These are phyloP conservation scores for Strigops habroptila DNA, from an alignment of 2,113 vertebrate genomes.

Conservation along the genomic window DNA sequence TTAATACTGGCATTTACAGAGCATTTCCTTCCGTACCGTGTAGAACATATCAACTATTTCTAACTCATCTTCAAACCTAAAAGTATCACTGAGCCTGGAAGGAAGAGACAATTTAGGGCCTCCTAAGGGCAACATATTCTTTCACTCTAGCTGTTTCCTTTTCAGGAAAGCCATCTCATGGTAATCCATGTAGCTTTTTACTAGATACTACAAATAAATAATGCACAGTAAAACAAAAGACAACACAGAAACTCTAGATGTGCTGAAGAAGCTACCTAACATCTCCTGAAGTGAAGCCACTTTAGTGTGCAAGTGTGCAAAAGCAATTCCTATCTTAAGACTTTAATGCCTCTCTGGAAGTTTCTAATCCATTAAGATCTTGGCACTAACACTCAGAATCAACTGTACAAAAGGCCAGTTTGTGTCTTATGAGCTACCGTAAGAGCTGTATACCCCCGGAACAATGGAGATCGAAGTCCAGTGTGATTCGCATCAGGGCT, in stretches of 20 bases:
- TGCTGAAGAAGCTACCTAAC: neutral
- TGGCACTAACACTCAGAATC: neutral
- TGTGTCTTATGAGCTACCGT: neutral
- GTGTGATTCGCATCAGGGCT: neutral
- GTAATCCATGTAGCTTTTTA: neutral
- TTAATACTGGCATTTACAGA: neutral
- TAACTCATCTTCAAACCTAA: neutral
- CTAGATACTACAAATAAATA: neutral
- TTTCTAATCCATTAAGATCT: constrained; percentile 13
- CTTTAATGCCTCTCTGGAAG: neutral
- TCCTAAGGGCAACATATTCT: neutral
- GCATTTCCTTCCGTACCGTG: neutral
- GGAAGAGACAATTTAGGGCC: neutral
- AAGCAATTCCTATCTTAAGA: neutral
- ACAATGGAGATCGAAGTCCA: neutral
- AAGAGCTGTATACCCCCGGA: neutral
- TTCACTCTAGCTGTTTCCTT: neutral
- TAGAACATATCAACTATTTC: neutral
- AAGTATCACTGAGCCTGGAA: neutral
- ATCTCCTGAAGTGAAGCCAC: neutral
- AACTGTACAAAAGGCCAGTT: neutral
- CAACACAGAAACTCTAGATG: neutral
- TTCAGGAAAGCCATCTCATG: neutral
- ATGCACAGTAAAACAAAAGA: neutral
- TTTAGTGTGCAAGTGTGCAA: too few species aligned